Base-by-base conservation (phyloP, 37 sponge, comb jelly and placozoan genomes). In the Beroe ovata region DNA sequence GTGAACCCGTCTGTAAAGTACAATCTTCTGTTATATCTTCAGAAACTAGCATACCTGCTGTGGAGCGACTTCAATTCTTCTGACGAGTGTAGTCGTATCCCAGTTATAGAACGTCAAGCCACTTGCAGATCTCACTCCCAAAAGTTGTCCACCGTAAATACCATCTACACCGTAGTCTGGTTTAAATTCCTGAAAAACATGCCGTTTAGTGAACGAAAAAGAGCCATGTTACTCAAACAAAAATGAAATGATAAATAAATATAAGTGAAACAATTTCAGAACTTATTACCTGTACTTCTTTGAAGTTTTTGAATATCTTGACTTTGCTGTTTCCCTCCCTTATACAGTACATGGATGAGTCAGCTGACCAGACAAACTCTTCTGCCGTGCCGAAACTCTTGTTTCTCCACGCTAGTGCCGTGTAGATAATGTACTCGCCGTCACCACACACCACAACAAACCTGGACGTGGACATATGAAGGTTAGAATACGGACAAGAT, bases 391-490 rank as follows among this genome's bases (percentile, higher is more conserved):
- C 99, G 88, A 93, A 97, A 90, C 93, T 91, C 94, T 97, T 97
- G 94, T 95, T 97, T 28, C 99, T 72, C 62, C 95, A 92, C 0
- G 99, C 99, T 96, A 97, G 95, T 40, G 99, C 95, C 0, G 99
- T 97, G 92, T 95, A 95, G 89, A 97, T 97, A 71, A 97, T 97
- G 93, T 97, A 97, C 94, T 97, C 99, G 0, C 99, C 99, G 88
- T 97, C 99, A 25, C 99, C 99, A 90, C 99, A 97, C 60, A 97
- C 95, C 41, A 93, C 94, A 66, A 97, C 96, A 90, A 97, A 97
- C 91, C 99, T 94, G 71, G 81, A 19, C 8, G n/a, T n/a, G 18
- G 23, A 29, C 26, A 21, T 32, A 21, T 36, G 8, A n/a, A n/a
- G n/a, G n/a, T n/a, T n/a, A n/a, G n/a, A n/a, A n/a, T n/a, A n/a